Evolutionary conservation across 2,888 invertebrate genomes (phyloP).

Genomic region (Ichneumoninae sp.): DNA sequence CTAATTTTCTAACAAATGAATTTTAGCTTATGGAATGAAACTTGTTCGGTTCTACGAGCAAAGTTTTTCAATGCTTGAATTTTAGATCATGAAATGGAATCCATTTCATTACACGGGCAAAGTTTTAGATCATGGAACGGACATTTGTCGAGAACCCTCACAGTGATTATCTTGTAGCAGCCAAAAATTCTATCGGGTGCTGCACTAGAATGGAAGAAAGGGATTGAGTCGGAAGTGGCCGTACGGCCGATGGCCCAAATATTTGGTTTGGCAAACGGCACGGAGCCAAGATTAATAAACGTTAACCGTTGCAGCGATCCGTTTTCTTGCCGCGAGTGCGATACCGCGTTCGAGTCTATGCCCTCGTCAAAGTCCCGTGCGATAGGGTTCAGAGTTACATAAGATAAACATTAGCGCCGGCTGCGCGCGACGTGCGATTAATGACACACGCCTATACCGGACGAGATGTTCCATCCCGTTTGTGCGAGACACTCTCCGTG

Average conservation of each 20-base stretch:
- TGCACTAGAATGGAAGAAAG: background rate
- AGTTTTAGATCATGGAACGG: no score
- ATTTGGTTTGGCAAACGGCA: slow-evolving; percentile 51
- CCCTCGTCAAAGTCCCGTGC: slow-evolving; percentile 46
- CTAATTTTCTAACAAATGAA: no score
- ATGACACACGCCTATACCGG: slow-evolving; percentile 7
- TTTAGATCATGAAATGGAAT: no score
- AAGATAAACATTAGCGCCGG: slow-evolving; percentile 46
- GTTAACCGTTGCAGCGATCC: background rate
- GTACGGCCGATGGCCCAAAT: slow-evolving; percentile 35
- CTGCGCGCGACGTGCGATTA: background rate
- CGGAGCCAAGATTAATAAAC: slow-evolving; percentile 54
- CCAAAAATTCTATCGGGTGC: background rate
- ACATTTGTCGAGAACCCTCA: background rate
- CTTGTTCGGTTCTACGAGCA: no score
- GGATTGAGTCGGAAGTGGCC: slow-evolving; percentile 11
- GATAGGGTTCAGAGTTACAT: slow-evolving; percentile 57
- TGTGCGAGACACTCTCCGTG: background rate
- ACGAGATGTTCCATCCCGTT: background rate
- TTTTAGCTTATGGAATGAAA: no score
- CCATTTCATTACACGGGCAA: no score
- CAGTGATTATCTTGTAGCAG: background rate
- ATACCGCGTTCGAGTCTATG: background rate
- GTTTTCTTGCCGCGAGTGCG: no score
- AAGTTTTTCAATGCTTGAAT: no score